A percentile compares a stretch with the other conserved stretches of the same genome.
phyloP scores from a whole-genome alignment of 2,797 vertebrate genomes.

The Halcyon chelicuti region DNA sequence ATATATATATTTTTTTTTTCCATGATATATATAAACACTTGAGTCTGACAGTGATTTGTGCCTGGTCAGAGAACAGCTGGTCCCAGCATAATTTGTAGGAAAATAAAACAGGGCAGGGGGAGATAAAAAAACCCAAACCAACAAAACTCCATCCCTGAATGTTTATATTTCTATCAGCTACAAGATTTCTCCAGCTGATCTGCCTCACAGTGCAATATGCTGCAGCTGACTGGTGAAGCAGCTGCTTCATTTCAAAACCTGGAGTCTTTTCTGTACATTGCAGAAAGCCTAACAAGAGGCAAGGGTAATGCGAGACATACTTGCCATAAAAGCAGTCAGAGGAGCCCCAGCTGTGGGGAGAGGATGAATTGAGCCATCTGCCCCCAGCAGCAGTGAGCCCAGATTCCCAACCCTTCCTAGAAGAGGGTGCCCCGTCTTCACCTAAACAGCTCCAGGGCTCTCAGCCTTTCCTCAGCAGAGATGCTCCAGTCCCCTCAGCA shows the following conservation, averaged over 20 bases:
- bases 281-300: slow-evolving; percentile 29
- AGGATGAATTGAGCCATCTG: no score
- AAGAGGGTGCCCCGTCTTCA: neutral
- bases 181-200: slow-evolving; percentile 45
- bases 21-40: neutral
- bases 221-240: slow-evolving; percentile 51
- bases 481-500: neutral
- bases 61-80: neutral
- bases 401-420: neutral
- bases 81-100: neutral
- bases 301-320: slow-evolving; percentile 52
- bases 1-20: neutral
- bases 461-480: neutral
- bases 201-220: neutral
- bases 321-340: slow-evolving; percentile 58
- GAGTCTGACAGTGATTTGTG: neutral
- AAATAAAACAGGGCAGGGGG: neutral
- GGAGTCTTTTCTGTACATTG: slow-evolving; percentile 45
- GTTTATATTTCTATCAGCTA: slow-evolving; percentile 49
- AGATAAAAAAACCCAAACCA: neutral
- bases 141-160: neutral
- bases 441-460: neutral
- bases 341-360: slow-evolving; percentile 46
- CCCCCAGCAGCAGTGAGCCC: no score
- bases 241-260: slow-evolving; percentile 69